A percentile compares a stretch with the other conserved stretches of the same genome.
Conservation (phyloP, 1,140 invertebrate species). For the Alviniconcha marisindica region DNA sequence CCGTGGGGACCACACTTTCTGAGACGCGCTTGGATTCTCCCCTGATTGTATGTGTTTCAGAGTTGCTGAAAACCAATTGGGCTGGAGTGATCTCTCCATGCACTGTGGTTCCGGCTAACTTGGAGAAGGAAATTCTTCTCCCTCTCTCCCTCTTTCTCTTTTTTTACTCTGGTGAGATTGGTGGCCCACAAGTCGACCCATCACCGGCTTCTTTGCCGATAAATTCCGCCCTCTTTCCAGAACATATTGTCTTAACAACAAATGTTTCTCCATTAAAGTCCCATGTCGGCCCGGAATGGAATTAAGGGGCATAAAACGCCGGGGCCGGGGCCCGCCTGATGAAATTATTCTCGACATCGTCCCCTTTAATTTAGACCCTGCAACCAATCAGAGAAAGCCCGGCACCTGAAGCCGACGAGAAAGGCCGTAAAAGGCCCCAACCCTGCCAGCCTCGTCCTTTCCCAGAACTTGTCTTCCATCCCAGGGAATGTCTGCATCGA, state of each 20-base stretch:
- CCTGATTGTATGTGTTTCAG: constrained; percentile 46
- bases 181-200: background rate
- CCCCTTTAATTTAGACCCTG: constrained; percentile 41
- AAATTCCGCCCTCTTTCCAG: constrained; percentile 33
- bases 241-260: constrained; percentile 50
- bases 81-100: constrained; percentile 34
- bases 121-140: background rate
- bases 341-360: constrained; percentile 44
- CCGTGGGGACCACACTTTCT: background rate
- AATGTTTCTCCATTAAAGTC: constrained; percentile 46
- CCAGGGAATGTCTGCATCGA: constrained; percentile 17
- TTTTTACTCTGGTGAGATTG: constrained; percentile 6
- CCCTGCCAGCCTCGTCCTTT: background rate
- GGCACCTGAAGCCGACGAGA: background rate
- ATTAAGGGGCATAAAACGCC: constrained; percentile 44
- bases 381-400: constrained; percentile 38
- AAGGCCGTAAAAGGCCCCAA: background rate
- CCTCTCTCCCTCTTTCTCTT: background rate
- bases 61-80: constrained; percentile 29
- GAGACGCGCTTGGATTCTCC: constrained; percentile 13
- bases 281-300: constrained; percentile 44
- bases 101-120: background rate
- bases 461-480: background rate
- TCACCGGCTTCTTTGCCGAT: constrained; percentile 13
- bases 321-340: constrained; percentile 19